Percentiles rank a stretch among this genome's conserved stretches.
phyloP scores from a whole-genome alignment of 2,888 invertebrate genomes.

The Ophion obscuratus region DNA sequence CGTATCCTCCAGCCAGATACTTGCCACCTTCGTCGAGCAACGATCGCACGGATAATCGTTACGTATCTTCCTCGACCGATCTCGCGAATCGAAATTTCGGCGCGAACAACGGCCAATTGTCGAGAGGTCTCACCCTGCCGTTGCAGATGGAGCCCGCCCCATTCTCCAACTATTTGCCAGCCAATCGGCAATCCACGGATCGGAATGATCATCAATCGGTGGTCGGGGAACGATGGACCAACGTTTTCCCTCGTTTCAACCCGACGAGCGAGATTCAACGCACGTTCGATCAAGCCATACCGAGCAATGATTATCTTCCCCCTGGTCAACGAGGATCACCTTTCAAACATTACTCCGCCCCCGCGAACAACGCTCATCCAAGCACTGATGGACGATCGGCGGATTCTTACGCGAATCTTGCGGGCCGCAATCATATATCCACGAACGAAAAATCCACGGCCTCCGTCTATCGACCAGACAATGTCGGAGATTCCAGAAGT shows the following conservation, averaged over 20 bases:
- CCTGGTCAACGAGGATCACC: constrained; percentile 68
- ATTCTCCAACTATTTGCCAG: constrained; percentile 67
- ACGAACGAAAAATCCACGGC: constrained; percentile 58
- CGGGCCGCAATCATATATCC: constrained; percentile 21
- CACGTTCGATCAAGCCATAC: constrained; percentile 67
- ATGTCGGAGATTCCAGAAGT: constrained; percentile 2
- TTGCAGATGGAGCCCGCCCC: constrained; percentile 47
- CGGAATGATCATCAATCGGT: constrained; percentile 3
- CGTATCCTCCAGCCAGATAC: constrained; percentile 64
- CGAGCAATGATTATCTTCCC: constrained; percentile 84
- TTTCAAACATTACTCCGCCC: constrained; percentile 40
- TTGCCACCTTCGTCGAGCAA: constrained; percentile 56
- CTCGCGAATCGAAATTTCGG: constrained; percentile 9
- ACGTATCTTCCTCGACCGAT: constrained; percentile 41
- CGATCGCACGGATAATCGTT: constrained; percentile 52
- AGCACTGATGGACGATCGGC: constrained; percentile 43
- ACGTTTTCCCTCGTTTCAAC: constrained; percentile 62
- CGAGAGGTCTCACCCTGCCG: constrained; percentile 39
- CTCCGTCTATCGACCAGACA: constrained; percentile 42
- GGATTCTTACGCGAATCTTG: constrained; percentile 16
- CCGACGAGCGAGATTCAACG: constrained; percentile 61
- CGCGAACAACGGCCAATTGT: constrained; percentile 15
- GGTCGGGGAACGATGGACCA: constrained; percentile 20
- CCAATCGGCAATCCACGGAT: constrained; percentile 52
- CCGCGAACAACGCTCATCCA: constrained; percentile 55